Base-by-base conservation (phyloP, 2,113 vertebrate genomes). In the Scartelaos histophorus region DNA sequence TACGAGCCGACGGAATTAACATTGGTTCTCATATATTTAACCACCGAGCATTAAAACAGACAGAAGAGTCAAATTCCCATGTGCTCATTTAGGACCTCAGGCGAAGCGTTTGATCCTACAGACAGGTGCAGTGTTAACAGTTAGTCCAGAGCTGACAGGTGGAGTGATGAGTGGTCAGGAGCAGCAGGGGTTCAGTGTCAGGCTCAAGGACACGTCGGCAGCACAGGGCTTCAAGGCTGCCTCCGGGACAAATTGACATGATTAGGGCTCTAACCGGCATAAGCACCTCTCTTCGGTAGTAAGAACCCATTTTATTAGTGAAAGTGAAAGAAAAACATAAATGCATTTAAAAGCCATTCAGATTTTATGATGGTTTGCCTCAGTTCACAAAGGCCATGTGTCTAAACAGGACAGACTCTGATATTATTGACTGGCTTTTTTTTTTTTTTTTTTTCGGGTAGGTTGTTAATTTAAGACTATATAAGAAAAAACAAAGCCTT, bases 181-280 rank as follows among this genome's bases (percentile, higher is more conserved):
- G n/a, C 56, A 61, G 71, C 25, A 53, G 45, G 60, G 70, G 65
- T 73, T 84, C 65, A 74, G 10, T 70, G 67, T 78, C 72, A 67
- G 47, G 69, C 65, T 75, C 75, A 79, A 79, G 76, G 70, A 79
- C 76, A 78, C 16, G 62, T 78, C 6, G 25, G 74, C 46, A 75
- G 61, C 51, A 54, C 19, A 54, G 51, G 51, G 51, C 66, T 43
- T 49, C 66, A 66, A 70, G 78, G 70, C 46, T 73, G 49, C 25
- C 49, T n/a, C 49, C 51, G 66, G 21, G 58, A 69, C 74, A 66
- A 58, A 54, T 80, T 24, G 38, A 70, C 25, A 47, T 65, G 70
- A 73, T 79, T 67, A 74, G 68, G 58, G 45, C 17, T 64, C 17
- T 64, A 49, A 73, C 35, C 2, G 29, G 19, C 29, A n/a, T 11